Conservation (phyloP, 2,113 vertebrate genomes). For the Panthera tigris region DNA sequence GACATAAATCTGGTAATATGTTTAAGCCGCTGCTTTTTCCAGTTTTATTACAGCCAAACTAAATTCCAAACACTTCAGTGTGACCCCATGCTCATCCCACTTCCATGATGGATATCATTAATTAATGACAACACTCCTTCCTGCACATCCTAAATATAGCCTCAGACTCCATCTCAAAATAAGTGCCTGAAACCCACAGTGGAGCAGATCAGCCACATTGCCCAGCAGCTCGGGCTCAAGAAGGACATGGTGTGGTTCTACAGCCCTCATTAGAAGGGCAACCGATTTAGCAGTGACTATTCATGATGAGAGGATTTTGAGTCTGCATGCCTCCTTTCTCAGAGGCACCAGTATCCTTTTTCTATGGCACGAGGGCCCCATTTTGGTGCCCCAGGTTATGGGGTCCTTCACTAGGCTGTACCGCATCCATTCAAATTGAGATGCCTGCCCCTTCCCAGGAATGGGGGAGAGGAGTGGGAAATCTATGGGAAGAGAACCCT, state of each 20-base stretch:
- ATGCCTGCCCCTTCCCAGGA: not conserved
- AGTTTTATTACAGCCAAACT: slow-evolving; percentile 6
- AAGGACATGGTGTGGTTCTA: slow-evolving; percentile 85
- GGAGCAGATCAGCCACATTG: slow-evolving; percentile 80
- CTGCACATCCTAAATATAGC: slow-evolving; percentile 24
- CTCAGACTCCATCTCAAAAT: not conserved
- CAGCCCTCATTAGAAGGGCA: slow-evolving; percentile 83
- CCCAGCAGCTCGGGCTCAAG: slow-evolving; percentile 78
- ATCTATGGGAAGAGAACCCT: not conserved
- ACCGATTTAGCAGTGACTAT: slow-evolving; percentile 66
- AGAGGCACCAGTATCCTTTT: slow-evolving; percentile 59
- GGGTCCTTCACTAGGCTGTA: slow-evolving; percentile 66
- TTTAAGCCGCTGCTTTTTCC: slow-evolving; percentile 25
- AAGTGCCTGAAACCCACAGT: slow-evolving; percentile 79
- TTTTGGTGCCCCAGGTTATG: slow-evolving; percentile 65
- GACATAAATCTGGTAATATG: not conserved
- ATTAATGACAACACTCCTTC: not conserved
- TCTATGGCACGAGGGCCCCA: slow-evolving; percentile 54
- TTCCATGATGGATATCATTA: not conserved
- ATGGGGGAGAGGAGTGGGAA: not conserved
- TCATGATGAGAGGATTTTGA: slow-evolving; percentile 68
- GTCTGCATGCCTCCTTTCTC: slow-evolving; percentile 55
- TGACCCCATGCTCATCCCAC: not conserved
- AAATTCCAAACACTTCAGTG: slow-evolving; percentile 6
- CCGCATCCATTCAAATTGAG: slow-evolving; percentile 78